A percentile compares a stretch with the other conserved stretches of the same genome.
phyloP scores from a whole-genome alignment of 1,140 invertebrate genomes.

The Atopsyche davidsoni region DNA sequence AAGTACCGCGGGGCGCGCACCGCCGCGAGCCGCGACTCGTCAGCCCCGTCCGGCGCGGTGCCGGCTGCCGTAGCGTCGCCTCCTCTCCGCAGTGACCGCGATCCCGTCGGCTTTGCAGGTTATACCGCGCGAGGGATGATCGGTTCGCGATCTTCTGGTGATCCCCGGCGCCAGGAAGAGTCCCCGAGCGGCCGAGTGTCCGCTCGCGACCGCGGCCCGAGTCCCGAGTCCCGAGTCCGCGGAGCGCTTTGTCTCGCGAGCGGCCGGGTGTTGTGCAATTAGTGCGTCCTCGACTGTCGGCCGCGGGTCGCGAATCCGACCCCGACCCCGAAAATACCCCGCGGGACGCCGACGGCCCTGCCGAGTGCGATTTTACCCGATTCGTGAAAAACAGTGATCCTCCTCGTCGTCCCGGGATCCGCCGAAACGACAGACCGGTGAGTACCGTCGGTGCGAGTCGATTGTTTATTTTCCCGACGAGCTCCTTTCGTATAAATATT shows the following conservation, averaged over 20 bases:
- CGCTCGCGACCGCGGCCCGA: conserved; percentile 9
- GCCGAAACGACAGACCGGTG: too few species aligned
- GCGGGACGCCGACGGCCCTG: too few species aligned
- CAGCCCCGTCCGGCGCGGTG: conserved; percentile 6
- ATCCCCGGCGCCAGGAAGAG: conserved; percentile 6
- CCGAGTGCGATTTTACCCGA: too few species aligned
- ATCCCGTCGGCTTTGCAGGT: background rate
- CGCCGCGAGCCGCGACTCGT: conserved; percentile 1
- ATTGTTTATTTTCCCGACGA: too few species aligned
- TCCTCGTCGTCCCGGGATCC: too few species aligned
- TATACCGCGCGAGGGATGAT: conserved; percentile 9
- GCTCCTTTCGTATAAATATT: too few species aligned
- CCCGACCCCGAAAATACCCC: too few species aligned
- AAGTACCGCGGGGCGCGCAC: conserved; percentile 14
- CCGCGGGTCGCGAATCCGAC: too few species aligned
- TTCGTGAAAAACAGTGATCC: too few species aligned
- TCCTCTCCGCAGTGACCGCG: background rate
- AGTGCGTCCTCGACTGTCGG: background rate
- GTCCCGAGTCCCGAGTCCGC: too few species aligned
- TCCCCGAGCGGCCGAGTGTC: conserved; percentile 3
- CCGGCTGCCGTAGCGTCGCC: conserved; percentile 4
- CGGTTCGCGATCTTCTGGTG: conserved; percentile 14
- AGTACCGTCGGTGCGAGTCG: too few species aligned
- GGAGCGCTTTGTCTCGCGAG: conserved; percentile 14
- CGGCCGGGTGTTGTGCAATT: conserved; percentile 18